These are phyloP conservation scores for Gymnobelideus leadbeateri DNA, from an alignment of 2,113 vertebrate species.

Conservation along the genomic window DNA sequence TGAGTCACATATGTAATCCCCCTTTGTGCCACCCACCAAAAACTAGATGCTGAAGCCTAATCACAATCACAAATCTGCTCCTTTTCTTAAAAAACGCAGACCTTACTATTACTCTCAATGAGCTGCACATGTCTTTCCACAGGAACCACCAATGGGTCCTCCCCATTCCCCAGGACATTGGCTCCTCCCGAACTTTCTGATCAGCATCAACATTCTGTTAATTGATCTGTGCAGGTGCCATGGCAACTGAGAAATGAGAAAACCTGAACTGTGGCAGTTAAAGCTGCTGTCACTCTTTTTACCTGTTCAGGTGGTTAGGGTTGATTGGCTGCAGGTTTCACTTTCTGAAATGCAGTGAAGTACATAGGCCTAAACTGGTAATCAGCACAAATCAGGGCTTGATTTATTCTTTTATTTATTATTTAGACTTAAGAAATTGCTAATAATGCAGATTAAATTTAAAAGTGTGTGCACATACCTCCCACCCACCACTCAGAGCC, in stretches of 20 bases:
- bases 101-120: not conserved
- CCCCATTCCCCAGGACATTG: not conserved
- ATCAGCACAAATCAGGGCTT: not conserved
- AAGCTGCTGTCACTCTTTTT: not conserved
- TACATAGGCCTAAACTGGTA: not conserved
- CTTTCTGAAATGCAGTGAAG: not conserved
- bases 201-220: not conserved
- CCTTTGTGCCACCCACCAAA: not conserved
- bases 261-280: not conserved
- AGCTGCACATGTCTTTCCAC: not conserved
- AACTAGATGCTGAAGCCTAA: not conserved
- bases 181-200: not conserved
- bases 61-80: not conserved
- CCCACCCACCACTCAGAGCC: not conserved
- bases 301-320: not conserved
- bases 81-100: not conserved
- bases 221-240: not conserved
- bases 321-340: not conserved
- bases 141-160: not conserved
- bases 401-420: not conserved
- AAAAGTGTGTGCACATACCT: not conserved
- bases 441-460: not conserved
- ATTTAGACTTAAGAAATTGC: not conserved
- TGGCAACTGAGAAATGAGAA: not conserved
- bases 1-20: not conserved